These are phyloP conservation scores for Rhyzopertha dominica DNA, from an alignment of 1,140 invertebrate species.

Conservation along the genomic window DNA sequence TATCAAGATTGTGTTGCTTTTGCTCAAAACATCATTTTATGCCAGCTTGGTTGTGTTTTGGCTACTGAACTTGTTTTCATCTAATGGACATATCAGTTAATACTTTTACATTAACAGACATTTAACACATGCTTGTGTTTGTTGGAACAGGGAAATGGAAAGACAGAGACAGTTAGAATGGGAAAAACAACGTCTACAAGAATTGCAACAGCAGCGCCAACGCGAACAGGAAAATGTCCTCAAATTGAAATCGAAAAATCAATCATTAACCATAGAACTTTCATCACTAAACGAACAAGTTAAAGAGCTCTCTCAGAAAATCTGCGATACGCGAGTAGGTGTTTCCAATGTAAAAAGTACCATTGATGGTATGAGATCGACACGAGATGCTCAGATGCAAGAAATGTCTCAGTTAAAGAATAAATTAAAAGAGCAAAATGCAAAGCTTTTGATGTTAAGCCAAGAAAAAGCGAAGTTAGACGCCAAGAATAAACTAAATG, in stretches of 20 bases:
- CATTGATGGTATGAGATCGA: slow-evolving; percentile 93
- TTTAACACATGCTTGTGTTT: too few species aligned
- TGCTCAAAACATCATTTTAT: too few species aligned
- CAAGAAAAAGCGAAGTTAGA: slow-evolving; percentile 81
- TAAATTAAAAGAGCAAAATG: slow-evolving; percentile 78
- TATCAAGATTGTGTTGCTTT: too few species aligned
- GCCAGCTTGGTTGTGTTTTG: too few species aligned
- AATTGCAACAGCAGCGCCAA: slow-evolving; percentile 78
- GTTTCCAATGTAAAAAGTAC: slow-evolving; percentile 91
- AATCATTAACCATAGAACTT: slow-evolving; percentile 77
- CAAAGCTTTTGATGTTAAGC: slow-evolving; percentile 68
- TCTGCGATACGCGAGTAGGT: slow-evolving; percentile 79
- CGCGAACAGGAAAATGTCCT: slow-evolving; percentile 85
- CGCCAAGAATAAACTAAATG: slow-evolving; percentile 63
- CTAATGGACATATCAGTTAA: too few species aligned
- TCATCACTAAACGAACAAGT: slow-evolving; percentile 64
- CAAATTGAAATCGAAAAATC: slow-evolving; percentile 85
- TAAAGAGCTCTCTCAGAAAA: slow-evolving; percentile 80
- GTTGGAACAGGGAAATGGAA: slow-evolving; percentile 88
- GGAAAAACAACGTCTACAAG: slow-evolving; percentile 86
- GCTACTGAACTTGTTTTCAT: too few species aligned
- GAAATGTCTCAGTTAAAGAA: slow-evolving; percentile 86
- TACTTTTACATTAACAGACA: too few species aligned
- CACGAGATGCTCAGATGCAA: slow-evolving; percentile 81
- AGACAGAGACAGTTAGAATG: slow-evolving; percentile 92